phyloP scores from a whole-genome alignment of 2,797 vertebrate species.

The Hyperoplus lanceolatus region DNA sequence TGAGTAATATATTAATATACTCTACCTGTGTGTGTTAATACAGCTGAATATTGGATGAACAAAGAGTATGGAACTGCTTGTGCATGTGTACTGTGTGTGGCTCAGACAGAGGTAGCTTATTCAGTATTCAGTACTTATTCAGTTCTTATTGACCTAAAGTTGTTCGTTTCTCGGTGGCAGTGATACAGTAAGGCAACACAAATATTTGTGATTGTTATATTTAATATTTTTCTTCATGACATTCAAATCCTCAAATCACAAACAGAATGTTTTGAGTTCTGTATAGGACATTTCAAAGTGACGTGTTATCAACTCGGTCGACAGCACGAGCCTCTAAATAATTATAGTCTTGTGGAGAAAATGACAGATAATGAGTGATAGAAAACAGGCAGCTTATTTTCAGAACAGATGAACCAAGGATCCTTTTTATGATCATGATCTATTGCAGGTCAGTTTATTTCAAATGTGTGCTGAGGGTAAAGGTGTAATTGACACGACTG shows the following conservation, averaged over 20 bases:
- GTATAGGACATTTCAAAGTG: constrained; percentile 13
- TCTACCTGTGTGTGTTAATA: too few relatives aligned
- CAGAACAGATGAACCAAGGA: constrained; percentile 13
- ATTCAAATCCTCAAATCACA: not conserved
- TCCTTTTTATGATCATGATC: constrained; percentile 7
- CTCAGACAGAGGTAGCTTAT: too few relatives aligned
- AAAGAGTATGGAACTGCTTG: not conserved
- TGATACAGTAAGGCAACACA: not conserved
- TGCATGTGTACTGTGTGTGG: too few relatives aligned
- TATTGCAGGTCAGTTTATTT: not conserved
- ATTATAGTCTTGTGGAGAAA: constrained; percentile 1
- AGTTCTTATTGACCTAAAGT: not conserved
- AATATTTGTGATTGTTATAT: not conserved
- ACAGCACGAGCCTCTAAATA: constrained; percentile 29
- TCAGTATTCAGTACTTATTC: too few relatives aligned
- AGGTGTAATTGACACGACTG: not conserved
- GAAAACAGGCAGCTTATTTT: constrained; percentile 7
- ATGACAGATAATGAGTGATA: constrained; percentile 19
- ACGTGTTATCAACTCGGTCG: constrained; percentile 11
- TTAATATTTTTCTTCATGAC: not conserved
- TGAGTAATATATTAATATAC: not conserved
- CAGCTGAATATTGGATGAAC: not conserved
- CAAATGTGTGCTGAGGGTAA: constrained; percentile 13
- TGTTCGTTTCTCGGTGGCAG: not conserved
- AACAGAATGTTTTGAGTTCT: constrained; percentile 1